These are phyloP conservation scores for Drosophila phalerata DNA, from an alignment of 2,888 invertebrate genomes.

Conservation along the genomic window DNA sequence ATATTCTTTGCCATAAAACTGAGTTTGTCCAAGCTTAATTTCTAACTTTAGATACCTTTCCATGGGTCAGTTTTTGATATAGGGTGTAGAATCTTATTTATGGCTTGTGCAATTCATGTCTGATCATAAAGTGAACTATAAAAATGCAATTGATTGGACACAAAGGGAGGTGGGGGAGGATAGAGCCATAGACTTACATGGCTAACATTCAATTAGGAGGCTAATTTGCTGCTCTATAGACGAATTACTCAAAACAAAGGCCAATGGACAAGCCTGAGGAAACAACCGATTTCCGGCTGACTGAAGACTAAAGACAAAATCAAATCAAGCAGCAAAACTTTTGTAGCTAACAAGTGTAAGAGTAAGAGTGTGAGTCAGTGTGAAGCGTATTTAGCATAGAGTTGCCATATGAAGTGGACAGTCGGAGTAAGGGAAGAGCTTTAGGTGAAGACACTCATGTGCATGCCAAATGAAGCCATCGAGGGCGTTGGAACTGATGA, in stretches of 20 bases:
- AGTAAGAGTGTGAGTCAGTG: slow-evolving; percentile 14
- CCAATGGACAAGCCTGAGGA: slow-evolving; percentile 51
- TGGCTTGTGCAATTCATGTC: slow-evolving; percentile 53
- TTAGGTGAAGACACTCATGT: slow-evolving; percentile 57
- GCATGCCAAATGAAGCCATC: slow-evolving; percentile 79
- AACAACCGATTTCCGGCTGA: slow-evolving; percentile 68
- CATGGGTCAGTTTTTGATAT: neutral
- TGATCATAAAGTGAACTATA: slow-evolving; percentile 52
- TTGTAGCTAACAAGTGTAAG: slow-evolving; percentile 44
- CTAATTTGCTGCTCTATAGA: slow-evolving; percentile 64
- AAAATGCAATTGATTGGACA: slow-evolving; percentile 56
- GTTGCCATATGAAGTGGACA: slow-evolving; percentile 45
- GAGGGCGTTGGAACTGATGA: slow-evolving; percentile 63
- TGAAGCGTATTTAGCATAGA: slow-evolving; percentile 50
- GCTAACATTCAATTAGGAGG: slow-evolving; percentile 77
- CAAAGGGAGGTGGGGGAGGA: slow-evolving; percentile 9
- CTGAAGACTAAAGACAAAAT: slow-evolving; percentile 56
- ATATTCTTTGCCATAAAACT: neutral
- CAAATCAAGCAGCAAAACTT: slow-evolving; percentile 79
- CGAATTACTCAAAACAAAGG: slow-evolving; percentile 51
- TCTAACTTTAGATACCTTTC: too few relatives aligned
- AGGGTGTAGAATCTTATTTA: slow-evolving; percentile 51
- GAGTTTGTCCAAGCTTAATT: neutral
- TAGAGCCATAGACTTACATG: slow-evolving; percentile 43
- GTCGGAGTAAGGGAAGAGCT: slow-evolving; percentile 3